Base-by-base conservation (phyloP, 2,888 invertebrate genomes). In the Pachydiplax longipennis region DNA sequence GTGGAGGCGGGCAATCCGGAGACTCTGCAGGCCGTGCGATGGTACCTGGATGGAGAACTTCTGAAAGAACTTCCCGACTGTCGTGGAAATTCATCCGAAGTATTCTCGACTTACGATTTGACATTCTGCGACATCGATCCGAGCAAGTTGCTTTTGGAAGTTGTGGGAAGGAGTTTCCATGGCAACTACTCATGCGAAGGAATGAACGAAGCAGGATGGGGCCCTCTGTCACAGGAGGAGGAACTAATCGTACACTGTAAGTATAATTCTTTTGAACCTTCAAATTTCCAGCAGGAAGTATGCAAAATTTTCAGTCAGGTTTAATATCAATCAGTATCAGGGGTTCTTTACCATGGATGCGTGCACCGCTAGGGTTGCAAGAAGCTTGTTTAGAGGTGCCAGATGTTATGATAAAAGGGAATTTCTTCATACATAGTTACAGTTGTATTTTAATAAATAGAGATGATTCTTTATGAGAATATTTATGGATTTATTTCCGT, bases 181-280 rank as follows among this genome's bases (percentile, higher is more conserved):
- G 99, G 98, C 44, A 98, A 98, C 94, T 99, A 98, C 94, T 97
- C 98, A 0, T 99, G 99, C 93, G 96, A 97, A 93, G 99, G 98
- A 25, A 96, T 96, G 94, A 99, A 98, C 94, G 95, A 96, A 22
- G 98, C 98, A 15, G 98, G 98, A 13, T 98, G 98, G 97, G 98
- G 98, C 80, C 96, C 96, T 65, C 95, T 96, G 92, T 98, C 98
- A 58, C 95, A 96, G 73, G 96, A 96, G 91, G 96, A 96, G 44
- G 97, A 98, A 92, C 95, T 98, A 18, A 95, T 97, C 92, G 98
- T 98, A 90, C 96, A 97, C 93, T 97, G 97, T 97, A 94, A 96
- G 97, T 95, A 8, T 1, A 44, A 8, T 44, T 44, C 91, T 81
- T 37, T 53, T 90, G 81, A 80, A 82, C 87, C 91, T 91, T n/a